Percentiles rank a stretch among this genome's conserved stretches.
Evolutionary conservation across 2,797 vertebrate species (phyloP).

Genomic region (Enoplosus armatus): DNA sequence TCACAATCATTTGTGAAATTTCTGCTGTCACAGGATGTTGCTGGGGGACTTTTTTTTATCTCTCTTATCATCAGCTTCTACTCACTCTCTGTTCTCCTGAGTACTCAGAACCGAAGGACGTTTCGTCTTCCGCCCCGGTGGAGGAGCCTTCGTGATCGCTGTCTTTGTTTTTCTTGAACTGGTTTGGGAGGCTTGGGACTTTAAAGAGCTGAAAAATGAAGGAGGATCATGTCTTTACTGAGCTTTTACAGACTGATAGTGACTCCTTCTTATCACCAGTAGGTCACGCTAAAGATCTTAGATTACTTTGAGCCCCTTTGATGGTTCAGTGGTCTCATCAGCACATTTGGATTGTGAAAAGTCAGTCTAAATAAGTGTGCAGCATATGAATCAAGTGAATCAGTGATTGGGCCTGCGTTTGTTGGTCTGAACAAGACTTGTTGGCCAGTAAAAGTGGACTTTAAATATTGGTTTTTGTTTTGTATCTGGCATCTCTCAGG

Average conservation of each 20-base stretch:
- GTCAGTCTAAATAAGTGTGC: not conserved
- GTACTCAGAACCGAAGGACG: constrained; percentile 65
- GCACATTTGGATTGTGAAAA: not conserved
- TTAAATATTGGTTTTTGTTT: not conserved
- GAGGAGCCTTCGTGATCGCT: constrained; percentile 77
- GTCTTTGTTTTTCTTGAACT: constrained; percentile 77
- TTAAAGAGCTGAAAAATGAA: constrained; percentile 80
- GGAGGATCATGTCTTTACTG: not conserved
- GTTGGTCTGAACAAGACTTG: not conserved
- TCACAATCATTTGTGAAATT: not conserved
- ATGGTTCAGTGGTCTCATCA: not conserved
- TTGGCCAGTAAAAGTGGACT: not conserved
- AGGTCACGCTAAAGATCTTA: not conserved
- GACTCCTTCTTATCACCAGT: not conserved
- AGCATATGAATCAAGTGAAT: not conserved
- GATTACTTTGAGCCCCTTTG: not conserved
- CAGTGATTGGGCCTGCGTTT: not conserved
- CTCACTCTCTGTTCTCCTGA: constrained; percentile 75
- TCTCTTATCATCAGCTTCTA: constrained; percentile 32
- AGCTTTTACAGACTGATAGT: not conserved
- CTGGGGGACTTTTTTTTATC: not conserved
- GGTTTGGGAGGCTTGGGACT: constrained; percentile 83
- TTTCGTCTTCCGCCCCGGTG: constrained; percentile 80
- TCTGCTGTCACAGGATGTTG: constrained; percentile 32
- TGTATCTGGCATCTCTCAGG: not conserved